Conservation (phyloP, 2,113 vertebrate species). For the Hystrix cristata region DNA sequence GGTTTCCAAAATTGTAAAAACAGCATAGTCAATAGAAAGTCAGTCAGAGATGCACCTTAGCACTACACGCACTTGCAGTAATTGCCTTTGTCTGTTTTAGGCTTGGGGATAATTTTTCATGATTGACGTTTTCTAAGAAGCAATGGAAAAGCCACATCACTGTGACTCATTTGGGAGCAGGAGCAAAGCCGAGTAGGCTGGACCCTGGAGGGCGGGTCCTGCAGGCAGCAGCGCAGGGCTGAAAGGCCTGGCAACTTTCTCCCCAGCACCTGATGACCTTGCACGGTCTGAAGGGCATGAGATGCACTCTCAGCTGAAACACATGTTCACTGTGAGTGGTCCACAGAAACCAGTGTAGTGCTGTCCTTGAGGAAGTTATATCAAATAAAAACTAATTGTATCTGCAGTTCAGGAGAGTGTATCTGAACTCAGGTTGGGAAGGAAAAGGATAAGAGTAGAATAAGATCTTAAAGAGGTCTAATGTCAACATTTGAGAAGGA, state of each 20-base stretch:
- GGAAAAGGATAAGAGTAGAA: neutral
- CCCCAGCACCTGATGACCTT: neutral
- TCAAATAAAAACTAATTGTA: neutral
- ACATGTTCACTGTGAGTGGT: neutral
- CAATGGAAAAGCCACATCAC: neutral
- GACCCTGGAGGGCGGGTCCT: neutral
- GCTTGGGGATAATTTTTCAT: neutral
- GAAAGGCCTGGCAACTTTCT: neutral
- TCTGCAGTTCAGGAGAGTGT: neutral
- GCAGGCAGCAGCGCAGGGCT: neutral
- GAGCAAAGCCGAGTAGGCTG: neutral
- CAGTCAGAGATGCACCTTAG: neutral
- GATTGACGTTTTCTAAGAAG: conserved; percentile 34
- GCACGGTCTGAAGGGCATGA: neutral
- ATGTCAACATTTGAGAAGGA: neutral
- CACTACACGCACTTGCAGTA: neutral
- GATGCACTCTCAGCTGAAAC: neutral
- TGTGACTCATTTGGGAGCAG: neutral
- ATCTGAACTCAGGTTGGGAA: neutral
- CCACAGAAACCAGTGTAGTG: neutral
- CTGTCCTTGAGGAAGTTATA: neutral
- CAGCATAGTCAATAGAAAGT: neutral
- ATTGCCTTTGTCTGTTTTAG: conserved; percentile 15
- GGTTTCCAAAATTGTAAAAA: neutral
- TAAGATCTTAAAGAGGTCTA: neutral